Evolutionary conservation across 2,888 invertebrate species (phyloP), one percentile per base, ranked within the genome.

Genomic region (Drosophila falleni): DNA sequence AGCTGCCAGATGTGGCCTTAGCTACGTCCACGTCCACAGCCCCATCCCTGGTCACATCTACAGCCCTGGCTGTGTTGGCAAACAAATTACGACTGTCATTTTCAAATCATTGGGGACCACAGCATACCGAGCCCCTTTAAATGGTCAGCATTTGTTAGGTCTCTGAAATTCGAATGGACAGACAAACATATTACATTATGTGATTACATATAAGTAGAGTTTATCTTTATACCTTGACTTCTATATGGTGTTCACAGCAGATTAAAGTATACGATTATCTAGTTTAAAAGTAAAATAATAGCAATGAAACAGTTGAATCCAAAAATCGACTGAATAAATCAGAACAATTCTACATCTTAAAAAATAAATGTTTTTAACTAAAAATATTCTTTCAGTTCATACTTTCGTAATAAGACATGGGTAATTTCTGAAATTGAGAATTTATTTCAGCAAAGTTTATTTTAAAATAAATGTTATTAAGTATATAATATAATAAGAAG

Each of bases 41-140:
- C 26, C 23, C 11, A 9, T 1, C 15, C 5, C 51, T 23, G 2
- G 2, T 3, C 11, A 13, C 19, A 50, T 4, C 5, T 47, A 4
- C 13, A 23, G 13, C n/a, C 33, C 44, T 41, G 19, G 68, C 67
- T 68, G 64, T 80, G 89, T 78, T 81, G 79, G 68, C 80, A 81
- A 87, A 86, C 89, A 86, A 89, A 86, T 86, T 86, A 86, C 87
- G 74, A 80, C 80, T 87, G 89, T 74, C 78, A 80, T 89, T 87
- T 77, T 86, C 81, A 86, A 89, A 89, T 86, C 89, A 89, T 89
- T 80, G 84, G 87, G 85, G 85, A 69, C 70, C 68, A 67, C 53
- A 64, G 72, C 71, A 61, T 78, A 71, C 67, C 75, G 60, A 58
- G 87, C 60, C 69, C 74, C 62, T 58, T 58, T 49, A 64, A 50